These are phyloP conservation scores for Latrodectus geometricus DNA, from an alignment of 1,140 invertebrate species.

Conservation along the genomic window DNA sequence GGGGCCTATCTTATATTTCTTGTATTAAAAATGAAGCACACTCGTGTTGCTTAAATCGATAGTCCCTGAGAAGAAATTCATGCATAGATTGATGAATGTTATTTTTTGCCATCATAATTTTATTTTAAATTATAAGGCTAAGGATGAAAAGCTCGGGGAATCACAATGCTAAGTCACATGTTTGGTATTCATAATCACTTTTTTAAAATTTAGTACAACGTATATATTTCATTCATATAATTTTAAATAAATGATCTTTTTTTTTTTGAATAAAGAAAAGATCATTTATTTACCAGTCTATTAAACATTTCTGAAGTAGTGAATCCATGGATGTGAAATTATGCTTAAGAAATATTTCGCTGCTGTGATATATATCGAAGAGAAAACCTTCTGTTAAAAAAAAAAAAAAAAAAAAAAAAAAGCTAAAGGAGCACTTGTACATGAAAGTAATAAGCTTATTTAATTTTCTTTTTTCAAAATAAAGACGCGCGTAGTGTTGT, in stretches of 20 bases:
- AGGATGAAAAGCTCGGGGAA: constrained; percentile 55
- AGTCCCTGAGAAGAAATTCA: too few relatives aligned
- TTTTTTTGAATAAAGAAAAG: too few relatives aligned
- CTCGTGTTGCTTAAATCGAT: too few relatives aligned
- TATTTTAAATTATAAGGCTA: constrained; percentile 6
- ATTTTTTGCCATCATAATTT: neutral
- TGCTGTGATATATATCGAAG: neutral
- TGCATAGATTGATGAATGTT: too few relatives aligned
- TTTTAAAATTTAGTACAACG: neutral
- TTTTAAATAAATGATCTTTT: too few relatives aligned
- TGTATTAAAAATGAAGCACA: too few relatives aligned
- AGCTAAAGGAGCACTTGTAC: neutral
- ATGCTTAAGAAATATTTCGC: neutral
- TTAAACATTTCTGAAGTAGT: too few relatives aligned
- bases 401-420: neutral
- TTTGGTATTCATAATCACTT: neutral
- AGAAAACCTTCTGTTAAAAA: neutral
- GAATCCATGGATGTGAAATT: too few relatives aligned
- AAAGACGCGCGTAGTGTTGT: constrained; percentile 54
- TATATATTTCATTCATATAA: too few relatives aligned
- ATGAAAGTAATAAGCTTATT: constrained; percentile 46
- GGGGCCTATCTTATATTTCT: too few relatives aligned
- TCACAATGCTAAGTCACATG: constrained; percentile 62
- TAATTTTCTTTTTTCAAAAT: constrained; percentile 15
- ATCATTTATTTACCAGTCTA: too few relatives aligned